A percentile compares a stretch with the other conserved stretches of the same genome.
phyloP scores from a whole-genome alignment of 2,797 vertebrate genomes.

The Falco cherrug region DNA sequence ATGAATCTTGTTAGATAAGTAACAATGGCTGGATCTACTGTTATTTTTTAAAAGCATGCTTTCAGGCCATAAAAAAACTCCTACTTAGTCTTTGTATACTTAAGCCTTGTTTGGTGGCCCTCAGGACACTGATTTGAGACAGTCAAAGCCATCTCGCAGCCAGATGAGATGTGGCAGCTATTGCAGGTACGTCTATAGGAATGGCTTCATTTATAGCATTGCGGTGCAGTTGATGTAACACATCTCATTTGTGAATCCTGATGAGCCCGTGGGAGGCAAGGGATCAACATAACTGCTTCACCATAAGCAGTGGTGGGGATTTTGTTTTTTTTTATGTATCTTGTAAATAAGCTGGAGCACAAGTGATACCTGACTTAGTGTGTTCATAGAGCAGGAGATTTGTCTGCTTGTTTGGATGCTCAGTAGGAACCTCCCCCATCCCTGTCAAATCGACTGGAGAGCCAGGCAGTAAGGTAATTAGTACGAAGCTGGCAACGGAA shows the following conservation, averaged over 20 bases:
- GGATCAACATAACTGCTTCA: not conserved
- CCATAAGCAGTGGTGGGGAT: not conserved
- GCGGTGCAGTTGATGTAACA: not conserved
- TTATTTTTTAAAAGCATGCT: not conserved
- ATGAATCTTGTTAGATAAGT: not conserved
- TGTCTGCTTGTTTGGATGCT: not conserved
- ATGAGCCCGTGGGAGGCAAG: not conserved
- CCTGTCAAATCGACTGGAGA: fast-evolving
- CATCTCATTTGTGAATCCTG: not conserved
- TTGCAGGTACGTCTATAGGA: not conserved
- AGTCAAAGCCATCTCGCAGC: not conserved
- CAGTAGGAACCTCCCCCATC: not conserved
- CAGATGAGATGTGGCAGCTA: not conserved
- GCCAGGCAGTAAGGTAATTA: not conserved
- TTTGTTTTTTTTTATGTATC: not conserved
- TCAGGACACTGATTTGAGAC: not conserved
- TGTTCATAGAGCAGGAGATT: not conserved
- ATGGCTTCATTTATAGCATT: not conserved
- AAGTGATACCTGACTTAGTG: not conserved
- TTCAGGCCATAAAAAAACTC: not conserved
- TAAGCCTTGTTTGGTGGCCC: not conserved
- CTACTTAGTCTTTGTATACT: not conserved
- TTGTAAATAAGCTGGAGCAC: not conserved
- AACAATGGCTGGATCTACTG: not conserved
- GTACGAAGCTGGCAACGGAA: not conserved